Evolutionary conservation across 2,797 vertebrate species (phyloP).

Genomic region (Halcyon smyrnensis): DNA sequence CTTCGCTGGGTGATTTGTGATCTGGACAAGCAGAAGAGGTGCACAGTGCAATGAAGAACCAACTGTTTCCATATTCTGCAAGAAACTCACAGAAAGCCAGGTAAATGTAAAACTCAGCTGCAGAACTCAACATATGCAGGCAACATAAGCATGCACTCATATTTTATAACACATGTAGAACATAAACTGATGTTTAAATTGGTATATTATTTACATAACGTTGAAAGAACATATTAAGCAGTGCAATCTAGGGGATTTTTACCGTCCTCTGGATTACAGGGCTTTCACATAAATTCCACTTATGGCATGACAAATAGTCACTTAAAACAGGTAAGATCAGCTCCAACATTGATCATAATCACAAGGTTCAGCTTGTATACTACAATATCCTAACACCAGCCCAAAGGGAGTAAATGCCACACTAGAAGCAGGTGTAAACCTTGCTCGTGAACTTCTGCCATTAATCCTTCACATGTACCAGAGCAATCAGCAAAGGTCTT

Average conservation of each 20-base stretch:
- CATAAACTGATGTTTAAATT: not conserved
- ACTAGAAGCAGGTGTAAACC: not conserved
- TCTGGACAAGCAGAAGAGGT: constrained; percentile 15
- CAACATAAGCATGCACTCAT: not conserved
- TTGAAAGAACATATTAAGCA: not conserved
- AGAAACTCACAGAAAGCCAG: constrained; percentile 37
- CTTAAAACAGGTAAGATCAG: not conserved
- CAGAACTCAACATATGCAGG: not conserved
- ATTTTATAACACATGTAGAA: not conserved
- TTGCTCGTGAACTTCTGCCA: not conserved
- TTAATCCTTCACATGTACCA: not conserved
- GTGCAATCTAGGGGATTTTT: not conserved
- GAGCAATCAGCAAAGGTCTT: not conserved
- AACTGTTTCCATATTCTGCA: constrained; percentile 20
- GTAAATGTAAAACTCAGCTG: constrained; percentile 51
- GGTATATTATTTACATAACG: not conserved
- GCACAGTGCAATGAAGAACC: not conserved
- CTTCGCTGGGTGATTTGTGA: constrained; percentile 14
- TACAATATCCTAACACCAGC: not conserved
- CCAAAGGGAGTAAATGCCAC: not conserved
- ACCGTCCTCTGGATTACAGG: not conserved
- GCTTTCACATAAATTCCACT: not conserved
- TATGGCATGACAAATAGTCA: not conserved
- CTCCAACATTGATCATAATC: not conserved
- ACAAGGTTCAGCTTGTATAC: not conserved